Conservation (phyloP, 2,797 vertebrate genomes). For the Centroberyx gerrardi region DNA sequence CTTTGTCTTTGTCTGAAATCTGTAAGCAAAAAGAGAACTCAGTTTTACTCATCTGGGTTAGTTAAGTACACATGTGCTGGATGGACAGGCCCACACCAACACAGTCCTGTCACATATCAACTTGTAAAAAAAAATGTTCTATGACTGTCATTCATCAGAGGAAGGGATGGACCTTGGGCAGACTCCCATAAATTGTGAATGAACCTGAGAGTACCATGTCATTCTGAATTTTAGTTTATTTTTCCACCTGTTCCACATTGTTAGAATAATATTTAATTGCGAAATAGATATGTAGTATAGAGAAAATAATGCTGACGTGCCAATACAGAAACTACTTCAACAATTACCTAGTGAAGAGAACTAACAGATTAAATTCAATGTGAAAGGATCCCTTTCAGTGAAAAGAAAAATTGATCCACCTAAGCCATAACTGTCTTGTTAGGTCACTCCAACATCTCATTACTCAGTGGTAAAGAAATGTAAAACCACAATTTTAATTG, state of each 20-base stretch:
- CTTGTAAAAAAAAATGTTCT: constrained; percentile 16
- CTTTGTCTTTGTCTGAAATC: constrained; percentile 44
- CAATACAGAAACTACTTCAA: constrained; percentile 29
- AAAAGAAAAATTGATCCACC: not conserved
- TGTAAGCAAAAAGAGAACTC: constrained; percentile 56
- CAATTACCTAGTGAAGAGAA: constrained; percentile 28
- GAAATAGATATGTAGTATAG: not conserved
- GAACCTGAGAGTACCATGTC: constrained; percentile 33
- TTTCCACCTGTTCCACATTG: constrained; percentile 31
- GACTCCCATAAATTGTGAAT: constrained; percentile 40
- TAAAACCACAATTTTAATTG: no score
- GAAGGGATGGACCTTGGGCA: constrained; percentile 30
- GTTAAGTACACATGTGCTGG: constrained; percentile 12
- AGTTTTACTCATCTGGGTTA: constrained; percentile 49
- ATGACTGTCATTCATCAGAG: constrained; percentile 38
- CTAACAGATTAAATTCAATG: not conserved
- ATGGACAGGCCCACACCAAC: constrained; percentile 29
- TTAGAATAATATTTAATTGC: constrained; percentile 32
- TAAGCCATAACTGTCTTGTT: no score
- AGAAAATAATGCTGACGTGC: constrained; percentile 46
- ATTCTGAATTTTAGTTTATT: constrained; percentile 39
- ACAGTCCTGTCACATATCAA: not conserved
- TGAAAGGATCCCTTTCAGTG: not conserved
- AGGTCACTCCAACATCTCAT: no score
- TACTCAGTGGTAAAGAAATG: no score